A percentile compares a stretch with the other conserved stretches of the same genome.
These are phyloP conservation scores for Leptopilina myrica DNA, from an alignment of 2,888 invertebrate genomes.

Conservation along the genomic window DNA sequence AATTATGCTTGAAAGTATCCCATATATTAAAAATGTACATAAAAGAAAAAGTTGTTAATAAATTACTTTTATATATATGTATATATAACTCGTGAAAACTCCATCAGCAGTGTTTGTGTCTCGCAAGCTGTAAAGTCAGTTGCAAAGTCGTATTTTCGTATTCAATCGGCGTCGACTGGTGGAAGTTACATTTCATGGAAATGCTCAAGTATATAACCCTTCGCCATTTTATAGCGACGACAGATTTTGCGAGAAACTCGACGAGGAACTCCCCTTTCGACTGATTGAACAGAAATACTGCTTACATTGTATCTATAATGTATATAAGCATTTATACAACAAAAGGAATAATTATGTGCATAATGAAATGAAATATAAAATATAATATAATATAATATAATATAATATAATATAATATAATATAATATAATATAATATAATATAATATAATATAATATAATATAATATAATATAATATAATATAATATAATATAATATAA, in stretches of 20 bases:
- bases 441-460: no score
- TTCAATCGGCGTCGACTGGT: slow-evolving; percentile 18
- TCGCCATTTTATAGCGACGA: slow-evolving; percentile 20
- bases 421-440: no score
- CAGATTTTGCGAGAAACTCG: slow-evolving; percentile 14
- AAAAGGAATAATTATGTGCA: no score
- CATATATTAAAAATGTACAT: neutral
- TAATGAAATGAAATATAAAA: no score
- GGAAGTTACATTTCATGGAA: slow-evolving; percentile 9
- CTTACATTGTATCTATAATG: no score
- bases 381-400: no score
- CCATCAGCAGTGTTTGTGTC: neutral
- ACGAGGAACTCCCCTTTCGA: neutral
- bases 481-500: no score
- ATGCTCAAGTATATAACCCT: slow-evolving; percentile 3
- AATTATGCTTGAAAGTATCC: neutral
- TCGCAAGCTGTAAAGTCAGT: slow-evolving; percentile 8
- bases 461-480: no score
- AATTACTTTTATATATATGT: neutral
- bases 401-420: no score
- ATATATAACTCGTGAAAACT: slow-evolving; percentile 8
- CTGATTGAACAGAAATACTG: slow-evolving; percentile 4
- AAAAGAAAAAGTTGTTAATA: neutral
- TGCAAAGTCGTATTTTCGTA: slow-evolving; percentile 19
- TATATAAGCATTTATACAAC: no score